Evolutionary conservation across 1,140 invertebrate genomes (phyloP).

Genomic region (Pogonognathellus flavescens): DNA sequence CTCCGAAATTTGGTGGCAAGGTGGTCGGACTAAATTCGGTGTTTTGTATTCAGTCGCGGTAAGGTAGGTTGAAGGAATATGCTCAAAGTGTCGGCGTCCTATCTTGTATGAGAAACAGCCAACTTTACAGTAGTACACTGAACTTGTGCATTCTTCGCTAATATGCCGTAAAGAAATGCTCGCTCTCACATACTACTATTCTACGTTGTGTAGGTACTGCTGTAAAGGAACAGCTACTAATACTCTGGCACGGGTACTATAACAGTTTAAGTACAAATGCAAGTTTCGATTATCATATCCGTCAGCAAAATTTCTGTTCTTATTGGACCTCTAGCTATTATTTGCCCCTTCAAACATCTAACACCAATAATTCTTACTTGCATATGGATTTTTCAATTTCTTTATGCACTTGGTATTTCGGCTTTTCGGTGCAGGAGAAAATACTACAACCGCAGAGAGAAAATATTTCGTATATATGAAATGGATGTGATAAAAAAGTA

Average conservation of each 20-base stretch:
- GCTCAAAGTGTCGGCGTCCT: constrained; percentile 16
- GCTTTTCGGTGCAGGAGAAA: no score
- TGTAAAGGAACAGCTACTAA: no score
- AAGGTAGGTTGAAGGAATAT: not conserved
- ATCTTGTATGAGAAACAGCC: not conserved
- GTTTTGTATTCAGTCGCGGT: constrained; percentile 40
- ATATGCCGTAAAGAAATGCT: not conserved
- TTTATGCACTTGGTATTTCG: no score
- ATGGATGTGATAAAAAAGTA: not conserved
- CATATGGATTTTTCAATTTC: no score
- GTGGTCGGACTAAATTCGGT: constrained; percentile 24
- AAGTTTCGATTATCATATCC: constrained; percentile 15
- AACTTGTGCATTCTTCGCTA: constrained; percentile 9
- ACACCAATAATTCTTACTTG: no score
- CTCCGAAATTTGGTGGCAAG: constrained; percentile 10
- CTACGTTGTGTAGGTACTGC: no score
- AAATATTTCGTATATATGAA: no score
- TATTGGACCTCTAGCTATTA: no score
- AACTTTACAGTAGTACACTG: not conserved
- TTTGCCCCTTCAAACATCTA: no score
- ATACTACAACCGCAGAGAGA: no score
- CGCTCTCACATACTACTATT: no score
- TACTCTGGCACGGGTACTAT: not conserved
- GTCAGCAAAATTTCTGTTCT: not conserved
- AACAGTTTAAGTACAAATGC: constrained; percentile 14